Conservation (phyloP, 2,797 vertebrate genomes). For the Phrynocephalus guinanensis region DNA sequence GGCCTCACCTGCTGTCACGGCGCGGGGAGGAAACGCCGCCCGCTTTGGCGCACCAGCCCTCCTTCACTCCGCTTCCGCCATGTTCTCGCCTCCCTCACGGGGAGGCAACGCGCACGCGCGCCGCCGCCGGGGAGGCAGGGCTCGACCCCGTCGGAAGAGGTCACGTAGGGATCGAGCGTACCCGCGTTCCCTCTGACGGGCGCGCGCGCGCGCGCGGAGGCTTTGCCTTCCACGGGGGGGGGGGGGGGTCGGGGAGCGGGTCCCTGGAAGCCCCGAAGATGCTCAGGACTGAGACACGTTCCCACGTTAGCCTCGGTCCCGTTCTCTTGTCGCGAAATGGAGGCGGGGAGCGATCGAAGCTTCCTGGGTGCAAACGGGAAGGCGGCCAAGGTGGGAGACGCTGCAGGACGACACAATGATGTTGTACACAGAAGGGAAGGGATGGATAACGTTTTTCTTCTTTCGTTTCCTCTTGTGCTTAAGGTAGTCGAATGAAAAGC, state of each 20-base stretch:
- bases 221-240: too few species aligned
- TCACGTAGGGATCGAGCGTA: not conserved
- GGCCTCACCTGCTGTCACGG: not conserved
- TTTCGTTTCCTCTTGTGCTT: not conserved
- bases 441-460: not conserved
- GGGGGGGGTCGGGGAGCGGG: too few species aligned
- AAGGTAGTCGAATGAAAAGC: not conserved
- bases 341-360: too few species aligned
- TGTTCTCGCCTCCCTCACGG: slow-evolving; percentile 81
- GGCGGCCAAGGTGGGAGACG: too few species aligned
- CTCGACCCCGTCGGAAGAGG: slow-evolving; percentile 22
- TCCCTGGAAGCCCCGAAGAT: not conserved
- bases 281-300: not conserved
- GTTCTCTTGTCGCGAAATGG: not conserved
- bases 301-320: not conserved
- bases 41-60: slow-evolving; percentile 70
- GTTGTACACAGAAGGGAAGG: not conserved
- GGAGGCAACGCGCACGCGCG: slow-evolving; percentile 76
- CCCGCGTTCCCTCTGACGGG: not conserved
- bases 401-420: too few species aligned
- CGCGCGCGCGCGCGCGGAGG: too few species aligned
- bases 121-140: not conserved
- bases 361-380: too few species aligned
- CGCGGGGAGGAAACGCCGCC: slow-evolving; percentile 36
- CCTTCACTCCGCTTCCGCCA: slow-evolving; percentile 80